Evolutionary conservation across 2,113 vertebrate genomes (phyloP), one percentile per base, ranked within the genome.

Genomic region (Festucalex cinctus): DNA sequence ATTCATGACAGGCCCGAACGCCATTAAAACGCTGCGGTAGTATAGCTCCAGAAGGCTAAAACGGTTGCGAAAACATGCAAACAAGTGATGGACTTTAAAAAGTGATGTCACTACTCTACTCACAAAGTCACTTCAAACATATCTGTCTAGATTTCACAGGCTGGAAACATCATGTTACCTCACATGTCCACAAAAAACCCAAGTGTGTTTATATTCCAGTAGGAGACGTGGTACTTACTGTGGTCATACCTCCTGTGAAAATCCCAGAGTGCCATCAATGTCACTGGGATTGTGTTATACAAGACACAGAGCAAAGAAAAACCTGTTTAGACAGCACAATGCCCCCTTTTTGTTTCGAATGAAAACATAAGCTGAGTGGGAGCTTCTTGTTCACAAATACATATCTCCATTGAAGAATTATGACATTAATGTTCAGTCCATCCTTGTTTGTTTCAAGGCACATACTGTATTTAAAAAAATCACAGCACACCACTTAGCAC

Each of bases 1-100:
- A 75, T 68, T 66, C 69, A 80, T 79, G 74, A 79, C 81, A 74
- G 76, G 63, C 78, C 49, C 69, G 63, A 62, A 82, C 65, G 44
- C 72, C 71, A 78, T 84, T 84, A 84, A 88, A 79, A 58, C 28
- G 78, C 78, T 1, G 83, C 49, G 22, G 65, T 77, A 54, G 81
- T 68, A 71, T 63, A 19, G 36, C 81, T 67, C 68, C 0, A 74
- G 75, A 74, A 19, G n/a, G 41, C 69, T 79, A 53, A 69, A 83
- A 56, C 51, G 57, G 68, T 28, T 61, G 63, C 69, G 66, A 62
- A 78, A 79, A 68, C 22, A 35, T 65, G 41, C 12, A 3, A 53
- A 53, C 49, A 16, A 65, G 44, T 49, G 70, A 78, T 60, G 67
- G 58, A 61, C 73, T 71, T 65, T 66, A 66, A 76, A 69, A 76